Evolutionary conservation across 2,888 invertebrate species (phyloP).

Genomic region (Agonopterix subpropinquella): DNA sequence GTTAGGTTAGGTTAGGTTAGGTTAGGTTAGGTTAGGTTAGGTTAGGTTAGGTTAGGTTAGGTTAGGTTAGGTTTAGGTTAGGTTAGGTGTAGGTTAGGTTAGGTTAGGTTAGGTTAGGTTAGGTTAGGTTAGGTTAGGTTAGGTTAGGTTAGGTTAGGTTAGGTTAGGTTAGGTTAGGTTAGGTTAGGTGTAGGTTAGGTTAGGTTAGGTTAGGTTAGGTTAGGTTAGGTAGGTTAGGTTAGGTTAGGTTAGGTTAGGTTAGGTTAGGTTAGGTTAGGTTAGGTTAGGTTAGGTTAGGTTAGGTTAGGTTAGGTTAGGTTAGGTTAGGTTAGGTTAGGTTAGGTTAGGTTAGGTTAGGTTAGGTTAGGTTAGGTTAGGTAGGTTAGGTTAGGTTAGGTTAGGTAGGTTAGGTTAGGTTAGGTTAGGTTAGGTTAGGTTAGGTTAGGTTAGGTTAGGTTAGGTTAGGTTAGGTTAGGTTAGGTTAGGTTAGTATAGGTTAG

Average conservation of each 20-base stretch:
- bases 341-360: not conserved
- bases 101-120: conserved; percentile 10
- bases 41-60: conserved; percentile 11
- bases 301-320: conserved; percentile 7
- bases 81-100: conserved; percentile 12
- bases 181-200: conserved; percentile 6
- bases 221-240: conserved; percentile 2
- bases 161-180: conserved; percentile 11
- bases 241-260: conserved; percentile 11
- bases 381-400: too few relatives aligned
- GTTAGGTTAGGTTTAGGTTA: conserved; percentile 12
- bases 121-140: conserved; percentile 10
- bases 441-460: conserved; percentile 6
- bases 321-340: conserved; percentile 7
- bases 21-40: conserved; percentile 12
- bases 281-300: conserved; percentile 3
- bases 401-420: conserved; percentile 7
- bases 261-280: conserved; percentile 5
- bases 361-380: conserved; percentile 2
- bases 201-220: conserved; percentile 10
- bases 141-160: conserved; percentile 10
- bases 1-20: conserved; percentile 13
- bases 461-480: conserved; percentile 4
- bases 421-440: conserved; percentile 7
- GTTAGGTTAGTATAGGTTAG: too few relatives aligned